These are phyloP conservation scores for Manduca sexta DNA, from an alignment of 1,140 invertebrate genomes.

Conservation along the genomic window DNA sequence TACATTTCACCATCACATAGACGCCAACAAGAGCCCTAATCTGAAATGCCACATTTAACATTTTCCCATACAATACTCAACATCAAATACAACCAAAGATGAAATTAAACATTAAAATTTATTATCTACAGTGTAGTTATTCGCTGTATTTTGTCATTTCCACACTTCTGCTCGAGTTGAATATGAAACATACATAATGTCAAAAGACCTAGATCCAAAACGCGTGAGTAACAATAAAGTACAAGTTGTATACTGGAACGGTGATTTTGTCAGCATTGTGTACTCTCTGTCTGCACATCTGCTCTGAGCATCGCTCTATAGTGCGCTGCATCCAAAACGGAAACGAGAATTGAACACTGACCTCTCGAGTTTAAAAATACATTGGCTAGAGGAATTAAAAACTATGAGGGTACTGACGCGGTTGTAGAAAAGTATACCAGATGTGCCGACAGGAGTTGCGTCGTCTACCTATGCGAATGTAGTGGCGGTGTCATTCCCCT, in stretches of 20 bases:
- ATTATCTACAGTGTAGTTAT: constrained; percentile 15
- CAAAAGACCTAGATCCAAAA: constrained; percentile 59
- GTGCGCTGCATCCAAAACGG: background rate
- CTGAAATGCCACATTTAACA: constrained; percentile 20
- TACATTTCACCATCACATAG: constrained; percentile 17
- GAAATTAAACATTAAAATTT: constrained; percentile 16
- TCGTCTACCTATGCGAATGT: constrained; percentile 17
- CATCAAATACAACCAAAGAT: constrained; percentile 36
- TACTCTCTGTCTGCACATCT: constrained; percentile 25
- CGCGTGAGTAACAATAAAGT: constrained; percentile 32
- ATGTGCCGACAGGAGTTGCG: constrained; percentile 27
- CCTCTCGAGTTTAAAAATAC: background rate
- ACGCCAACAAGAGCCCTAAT: constrained; percentile 26
- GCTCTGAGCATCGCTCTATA: background rate
- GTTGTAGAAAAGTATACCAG: constrained; percentile 9
- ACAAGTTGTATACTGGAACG: constrained; percentile 35
- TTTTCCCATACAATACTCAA: constrained; percentile 30
- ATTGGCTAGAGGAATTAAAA: background rate
- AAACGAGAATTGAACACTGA: background rate
- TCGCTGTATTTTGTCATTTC: constrained; percentile 28
- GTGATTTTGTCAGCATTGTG: constrained; percentile 20
- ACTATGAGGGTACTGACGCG: background rate
- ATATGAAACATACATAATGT: constrained; percentile 40
- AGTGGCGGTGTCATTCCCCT: constrained; percentile 8
- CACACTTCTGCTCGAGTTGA: constrained; percentile 16